Evolutionary conservation across 2,113 vertebrate genomes (phyloP).

Genomic region (chimpanzee (Pan troglodytes)): NHGRI_mPanTro3-v2.1_pri NC_072414.2:54796501-54797000

Average conservation of each 20-base stretch:
- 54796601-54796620: not conserved
- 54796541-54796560: not conserved
- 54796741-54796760: not conserved
- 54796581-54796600: not conserved
- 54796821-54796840: not conserved
- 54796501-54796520: not conserved
- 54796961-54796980: not conserved
- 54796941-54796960: not conserved
- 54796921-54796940: not conserved
- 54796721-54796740: not conserved
- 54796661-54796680: not conserved
- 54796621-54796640: not conserved
- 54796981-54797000: not conserved
- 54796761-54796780: not conserved
- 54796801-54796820: not conserved
- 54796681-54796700: not conserved
- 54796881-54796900: not conserved
- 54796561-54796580: not conserved
- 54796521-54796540: too few relatives aligned
- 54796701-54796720: not conserved
- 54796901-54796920: not conserved
- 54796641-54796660: not conserved
- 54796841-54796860: not conserved
- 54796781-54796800: not conserved
- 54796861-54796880: not conserved